Evolutionary conservation across 2,113 vertebrate genomes (phyloP).

Genomic region (Thunnus thynnus): DNA sequence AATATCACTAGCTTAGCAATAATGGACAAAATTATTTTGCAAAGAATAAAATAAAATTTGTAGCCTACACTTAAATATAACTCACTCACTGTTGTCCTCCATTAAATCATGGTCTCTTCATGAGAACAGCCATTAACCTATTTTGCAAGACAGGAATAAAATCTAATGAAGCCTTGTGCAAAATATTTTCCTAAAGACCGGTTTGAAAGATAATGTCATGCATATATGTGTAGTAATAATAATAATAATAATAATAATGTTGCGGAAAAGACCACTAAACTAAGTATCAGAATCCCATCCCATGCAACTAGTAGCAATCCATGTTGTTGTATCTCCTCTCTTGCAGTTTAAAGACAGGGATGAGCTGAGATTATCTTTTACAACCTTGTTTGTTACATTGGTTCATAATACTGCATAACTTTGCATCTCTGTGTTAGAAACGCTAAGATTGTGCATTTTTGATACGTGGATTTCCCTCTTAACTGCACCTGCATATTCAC

Average conservation of each 20-base stretch:
- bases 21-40: not conserved
- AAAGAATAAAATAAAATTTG: not conserved
- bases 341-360: not conserved
- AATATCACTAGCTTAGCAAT: too few species aligned
- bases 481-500: not conserved
- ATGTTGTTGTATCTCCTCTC: not conserved
- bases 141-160: not conserved
- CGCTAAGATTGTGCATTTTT: too few species aligned
- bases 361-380: not conserved
- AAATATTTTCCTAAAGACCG: not conserved
- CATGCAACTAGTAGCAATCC: not conserved
- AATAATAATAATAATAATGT: not conserved
- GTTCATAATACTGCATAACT: not conserved
- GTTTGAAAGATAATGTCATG: not conserved
- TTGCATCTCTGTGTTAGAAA: too few species aligned
- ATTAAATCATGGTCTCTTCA: not conserved
- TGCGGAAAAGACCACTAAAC: not conserved
- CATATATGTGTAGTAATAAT: not conserved
- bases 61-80: not conserved
- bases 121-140: not conserved
- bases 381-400: not conserved
- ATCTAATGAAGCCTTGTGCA: not conserved
- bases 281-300: not conserved
- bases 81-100: not conserved
- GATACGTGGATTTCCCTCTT: not conserved